Base-by-base conservation (phyloP, 2,113 vertebrate species). In the Tychaedon coryphoeus region DNA sequence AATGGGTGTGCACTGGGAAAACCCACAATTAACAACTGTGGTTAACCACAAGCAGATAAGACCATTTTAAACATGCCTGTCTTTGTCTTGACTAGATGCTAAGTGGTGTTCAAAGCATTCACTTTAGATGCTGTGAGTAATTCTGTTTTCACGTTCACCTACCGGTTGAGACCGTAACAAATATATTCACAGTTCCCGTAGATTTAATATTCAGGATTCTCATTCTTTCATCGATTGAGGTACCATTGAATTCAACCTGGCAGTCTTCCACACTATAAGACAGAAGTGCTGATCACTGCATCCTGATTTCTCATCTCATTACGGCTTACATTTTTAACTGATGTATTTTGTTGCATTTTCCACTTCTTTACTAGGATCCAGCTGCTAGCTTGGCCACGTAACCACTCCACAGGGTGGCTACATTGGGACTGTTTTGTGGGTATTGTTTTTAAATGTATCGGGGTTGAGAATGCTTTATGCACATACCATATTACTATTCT, bases 241-340 rank as follows among this genome's bases (percentile, higher is more conserved):
- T 92, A 70, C 54, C 72, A 84, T 45, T 93, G 96, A 95, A 94
- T 88, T 96, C 88, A 81, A 88, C 64, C 69, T 96, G 95, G 93
- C 94, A 92, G 40, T 4, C 5, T 93, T 93, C 92, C 96, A 92
- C 34, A 8, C 60, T 67, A 38, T 64, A 90, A 82, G 78, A 86
- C 75, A 93, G 91, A 96, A 96, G 26, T 88, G 92, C 82, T 96
- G 92, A 94, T 90, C 85, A 47, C 72, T 83, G 90, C 79, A 81
- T 77, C 79, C 86, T 88, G 69, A 84, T 74, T 90, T 92, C 77
- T 94, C 88, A 86, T 80, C 79, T 93, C 67, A 80, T 83, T 95
- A 79, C 56, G 23, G 82, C 36, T 79, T 71, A 86, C 65, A 20
- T 83, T 92, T 95, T 93, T 48, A 89, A 80, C 69, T 60, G 25